Conservation (phyloP, 2,888 invertebrate genomes). For the Mermis nigrescens region DNA sequence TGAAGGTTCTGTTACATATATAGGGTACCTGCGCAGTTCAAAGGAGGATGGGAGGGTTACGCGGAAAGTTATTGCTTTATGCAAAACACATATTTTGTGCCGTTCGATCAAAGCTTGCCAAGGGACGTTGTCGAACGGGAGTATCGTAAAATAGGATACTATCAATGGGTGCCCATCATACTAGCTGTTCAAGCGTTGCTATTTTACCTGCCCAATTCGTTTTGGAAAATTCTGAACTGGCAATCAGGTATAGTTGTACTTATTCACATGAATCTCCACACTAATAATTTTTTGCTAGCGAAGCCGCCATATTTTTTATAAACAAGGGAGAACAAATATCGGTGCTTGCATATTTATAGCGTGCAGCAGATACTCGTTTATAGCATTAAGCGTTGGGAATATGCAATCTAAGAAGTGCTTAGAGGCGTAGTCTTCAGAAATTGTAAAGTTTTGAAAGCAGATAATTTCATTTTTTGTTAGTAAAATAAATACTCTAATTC, state of each 20-base stretch:
- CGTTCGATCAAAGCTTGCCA: neutral
- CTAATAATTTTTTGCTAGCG: no score
- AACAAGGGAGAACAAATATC: no score
- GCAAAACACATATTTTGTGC: conserved; percentile 12
- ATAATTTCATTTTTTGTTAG: no score
- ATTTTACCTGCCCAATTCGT: conserved; percentile 33
- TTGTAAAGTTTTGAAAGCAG: no score
- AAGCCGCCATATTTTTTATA: no score
- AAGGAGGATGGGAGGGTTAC: conserved; percentile 31
- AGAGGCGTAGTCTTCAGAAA: no score
- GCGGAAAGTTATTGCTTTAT: conserved; percentile 32
- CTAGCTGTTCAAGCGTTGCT: conserved; percentile 32
- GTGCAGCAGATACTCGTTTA: no score
- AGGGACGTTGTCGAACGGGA: neutral
- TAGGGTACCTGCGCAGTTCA: conserved; percentile 15
- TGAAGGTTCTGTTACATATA: no score
- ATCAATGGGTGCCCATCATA: conserved; percentile 35
- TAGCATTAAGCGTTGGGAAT: no score
- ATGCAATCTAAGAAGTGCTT: no score
- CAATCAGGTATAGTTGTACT: conserved; percentile 17
- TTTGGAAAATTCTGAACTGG: conserved; percentile 32
- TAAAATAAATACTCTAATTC: no score
- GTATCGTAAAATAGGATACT: conserved; percentile 20
- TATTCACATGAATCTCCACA: neutral
- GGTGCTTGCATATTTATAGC: no score